Conservation (phyloP, 2,888 invertebrate genomes). For the Agelastica alni region DNA sequence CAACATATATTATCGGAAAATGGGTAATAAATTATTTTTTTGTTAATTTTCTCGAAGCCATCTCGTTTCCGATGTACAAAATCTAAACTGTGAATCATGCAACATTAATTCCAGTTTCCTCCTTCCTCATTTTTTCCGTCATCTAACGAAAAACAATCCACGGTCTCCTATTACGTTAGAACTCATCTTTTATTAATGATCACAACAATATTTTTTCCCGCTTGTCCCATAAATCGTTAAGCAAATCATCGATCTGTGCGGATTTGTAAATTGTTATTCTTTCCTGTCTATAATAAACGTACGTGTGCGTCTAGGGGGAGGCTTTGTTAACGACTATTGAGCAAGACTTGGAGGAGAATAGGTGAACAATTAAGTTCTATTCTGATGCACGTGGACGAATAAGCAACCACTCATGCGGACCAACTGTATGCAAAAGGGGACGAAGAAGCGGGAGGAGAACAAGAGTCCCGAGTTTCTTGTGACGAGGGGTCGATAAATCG, state of each 20-base stretch:
- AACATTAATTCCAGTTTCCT: constrained; percentile 23
- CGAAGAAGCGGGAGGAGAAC: constrained; percentile 26
- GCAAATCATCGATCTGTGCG: constrained; percentile 37
- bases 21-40: constrained; percentile 10
- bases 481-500: constrained; percentile 15
- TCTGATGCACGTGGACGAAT: constrained; percentile 45
- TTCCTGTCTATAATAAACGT: constrained; percentile 39
- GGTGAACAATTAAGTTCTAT: constrained; percentile 48
- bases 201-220: constrained; percentile 30
- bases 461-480: constrained; percentile 21
- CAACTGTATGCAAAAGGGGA: constrained; percentile 25
- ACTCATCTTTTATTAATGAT: constrained; percentile 35
- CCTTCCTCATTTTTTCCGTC: constrained; percentile 18
- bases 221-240: constrained; percentile 36
- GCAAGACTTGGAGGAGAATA: constrained; percentile 40
- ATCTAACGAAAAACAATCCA: constrained; percentile 19
- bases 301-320: constrained; percentile 27
- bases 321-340: constrained; percentile 39
- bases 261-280: constrained; percentile 44
- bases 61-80: constrained; percentile 11
- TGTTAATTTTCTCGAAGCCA: constrained; percentile 11
- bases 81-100: constrained; percentile 20
- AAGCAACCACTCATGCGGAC: constrained; percentile 40
- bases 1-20: neutral
- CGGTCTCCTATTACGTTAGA: constrained; percentile 23